Evolutionary conservation across 2,888 invertebrate species (phyloP).

Genomic region (Cabera pusaria): DNA sequence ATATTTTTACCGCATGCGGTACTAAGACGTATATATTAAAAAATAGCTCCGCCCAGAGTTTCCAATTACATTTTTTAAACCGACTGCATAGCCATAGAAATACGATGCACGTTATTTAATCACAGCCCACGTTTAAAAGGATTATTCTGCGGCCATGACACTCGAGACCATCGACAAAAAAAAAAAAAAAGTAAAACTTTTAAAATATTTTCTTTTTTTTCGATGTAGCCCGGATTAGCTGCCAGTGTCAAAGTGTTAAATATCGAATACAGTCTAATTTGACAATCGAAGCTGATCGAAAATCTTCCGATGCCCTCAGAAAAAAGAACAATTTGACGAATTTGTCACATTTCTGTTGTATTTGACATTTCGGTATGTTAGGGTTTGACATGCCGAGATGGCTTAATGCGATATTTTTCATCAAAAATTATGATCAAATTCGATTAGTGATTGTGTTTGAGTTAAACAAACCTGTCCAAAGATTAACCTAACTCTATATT

Average conservation of each 20-base stretch:
- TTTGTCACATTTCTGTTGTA: slow-evolving; percentile 73
- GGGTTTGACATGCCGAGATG: slow-evolving; percentile 50
- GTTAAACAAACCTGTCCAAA: slow-evolving; percentile 1
- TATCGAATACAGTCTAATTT: slow-evolving; percentile 81
- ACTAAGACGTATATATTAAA: too few relatives aligned
- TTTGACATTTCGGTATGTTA: slow-evolving; percentile 74
- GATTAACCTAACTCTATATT: too few relatives aligned
- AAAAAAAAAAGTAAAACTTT: too few relatives aligned
- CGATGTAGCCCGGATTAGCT: slow-evolving; percentile 72
- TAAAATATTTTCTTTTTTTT: slow-evolving; percentile 12
- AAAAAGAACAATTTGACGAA: slow-evolving; percentile 66
- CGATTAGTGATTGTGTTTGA: slow-evolving; percentile 6
- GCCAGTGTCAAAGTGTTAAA: slow-evolving; percentile 83
- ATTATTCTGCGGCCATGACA: slow-evolving; percentile 76
- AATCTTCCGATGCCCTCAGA: slow-evolving; percentile 43
- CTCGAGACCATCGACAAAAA: slow-evolving; percentile 60
- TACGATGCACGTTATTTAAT: slow-evolving; percentile 69
- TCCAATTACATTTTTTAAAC: slow-evolving; percentile 61
- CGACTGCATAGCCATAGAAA: slow-evolving; percentile 49
- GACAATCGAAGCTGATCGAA: slow-evolving; percentile 70
- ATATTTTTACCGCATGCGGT: too few relatives aligned
- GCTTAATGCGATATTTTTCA: slow-evolving; percentile 69
- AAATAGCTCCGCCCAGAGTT: slow-evolving; percentile 32
- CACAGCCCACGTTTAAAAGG: slow-evolving; percentile 74
- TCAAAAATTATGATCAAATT: slow-evolving; percentile 48